Percentiles rank a stretch among this genome's conserved stretches.
These are phyloP conservation scores for Colossoma macropomum DNA, from an alignment of 2,113 vertebrate genomes.

Conservation along the genomic window DNA sequence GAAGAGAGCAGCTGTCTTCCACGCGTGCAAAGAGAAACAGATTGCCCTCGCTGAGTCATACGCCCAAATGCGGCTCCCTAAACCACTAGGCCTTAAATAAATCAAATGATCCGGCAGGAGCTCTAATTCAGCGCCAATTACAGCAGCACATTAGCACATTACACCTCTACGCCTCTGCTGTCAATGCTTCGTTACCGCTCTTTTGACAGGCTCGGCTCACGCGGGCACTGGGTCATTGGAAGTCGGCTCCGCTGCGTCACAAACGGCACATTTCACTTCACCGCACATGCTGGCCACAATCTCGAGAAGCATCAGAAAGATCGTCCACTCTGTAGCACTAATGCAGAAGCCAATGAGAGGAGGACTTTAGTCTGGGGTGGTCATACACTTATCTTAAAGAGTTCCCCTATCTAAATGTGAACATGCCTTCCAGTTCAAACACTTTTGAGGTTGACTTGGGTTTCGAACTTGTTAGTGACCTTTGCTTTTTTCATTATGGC, in stretches of 20 bases:
- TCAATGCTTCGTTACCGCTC: neutral
- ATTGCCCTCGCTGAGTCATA: slow-evolving; percentile 14
- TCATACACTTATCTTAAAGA: too few relatives aligned
- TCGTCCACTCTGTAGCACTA: neutral
- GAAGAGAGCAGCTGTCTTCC: slow-evolving; percentile 5
- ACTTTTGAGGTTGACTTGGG: neutral
- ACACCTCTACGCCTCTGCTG: slow-evolving; percentile 6
- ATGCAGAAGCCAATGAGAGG: too few relatives aligned
- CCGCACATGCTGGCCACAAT: neutral
- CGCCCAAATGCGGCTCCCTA: slow-evolving; percentile 5
- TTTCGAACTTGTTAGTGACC: neutral
- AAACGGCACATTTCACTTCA: neutral
- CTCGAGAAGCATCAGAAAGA: neutral
- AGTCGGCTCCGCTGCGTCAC: neutral
- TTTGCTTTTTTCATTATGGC: too few relatives aligned
- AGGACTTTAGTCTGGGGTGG: too few relatives aligned
- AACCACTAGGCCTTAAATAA: slow-evolving; percentile 23
- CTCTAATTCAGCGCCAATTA: slow-evolving; percentile 33
- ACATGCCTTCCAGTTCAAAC: neutral
- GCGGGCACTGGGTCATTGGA: neutral
- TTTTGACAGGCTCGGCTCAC: neutral
- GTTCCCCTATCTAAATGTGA: neutral
- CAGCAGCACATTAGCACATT: slow-evolving; percentile 35
- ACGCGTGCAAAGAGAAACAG: neutral
- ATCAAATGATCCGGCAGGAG: slow-evolving; percentile 22